A percentile compares a stretch with the other conserved stretches of the same genome.
phyloP scores from a whole-genome alignment of 2,888 invertebrate genomes.

The Drosophila robusta region DNA sequence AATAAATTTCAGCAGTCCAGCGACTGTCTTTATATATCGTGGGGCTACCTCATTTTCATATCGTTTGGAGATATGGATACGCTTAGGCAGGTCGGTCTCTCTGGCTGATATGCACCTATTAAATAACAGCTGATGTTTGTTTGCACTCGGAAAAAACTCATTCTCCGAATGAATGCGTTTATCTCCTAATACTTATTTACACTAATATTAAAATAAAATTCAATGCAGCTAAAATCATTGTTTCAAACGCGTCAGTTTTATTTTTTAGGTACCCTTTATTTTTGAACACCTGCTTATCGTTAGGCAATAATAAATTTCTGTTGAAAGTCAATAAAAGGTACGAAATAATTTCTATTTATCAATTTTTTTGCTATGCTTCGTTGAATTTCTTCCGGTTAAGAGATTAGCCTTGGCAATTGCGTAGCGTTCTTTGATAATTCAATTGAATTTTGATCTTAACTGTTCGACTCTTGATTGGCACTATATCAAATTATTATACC shows the following conservation, averaged over 20 bases:
- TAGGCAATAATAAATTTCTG: background rate
- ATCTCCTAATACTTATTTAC: constrained; percentile 2
- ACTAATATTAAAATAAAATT: too few relatives aligned
- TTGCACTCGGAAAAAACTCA: background rate
- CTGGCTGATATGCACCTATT: background rate
- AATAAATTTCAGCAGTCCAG: constrained; percentile 14
- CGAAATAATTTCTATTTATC: too few relatives aligned
- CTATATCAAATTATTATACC: too few relatives aligned
- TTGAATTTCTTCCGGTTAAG: background rate
- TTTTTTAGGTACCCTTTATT: background rate
- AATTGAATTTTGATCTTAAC: too few relatives aligned
- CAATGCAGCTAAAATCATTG: background rate
- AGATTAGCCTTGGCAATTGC: background rate
- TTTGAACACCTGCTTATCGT: background rate
- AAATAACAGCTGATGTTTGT: constrained; percentile 19
- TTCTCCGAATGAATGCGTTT: constrained; percentile 7
- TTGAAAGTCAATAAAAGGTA: background rate
- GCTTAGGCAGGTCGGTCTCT: background rate
- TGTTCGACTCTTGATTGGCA: too few relatives aligned
- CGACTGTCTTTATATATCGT: constrained; percentile 50
- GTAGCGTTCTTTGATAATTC: too few relatives aligned
- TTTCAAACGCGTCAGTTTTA: background rate
- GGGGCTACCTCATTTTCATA: constrained; percentile 4
- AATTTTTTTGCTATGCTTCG: too few relatives aligned
- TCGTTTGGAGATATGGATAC: background rate